Evolutionary conservation across 2,888 invertebrate species (phyloP), one percentile per base, ranked within the genome.

Genomic region (Frankliniella intonsa): DNA sequence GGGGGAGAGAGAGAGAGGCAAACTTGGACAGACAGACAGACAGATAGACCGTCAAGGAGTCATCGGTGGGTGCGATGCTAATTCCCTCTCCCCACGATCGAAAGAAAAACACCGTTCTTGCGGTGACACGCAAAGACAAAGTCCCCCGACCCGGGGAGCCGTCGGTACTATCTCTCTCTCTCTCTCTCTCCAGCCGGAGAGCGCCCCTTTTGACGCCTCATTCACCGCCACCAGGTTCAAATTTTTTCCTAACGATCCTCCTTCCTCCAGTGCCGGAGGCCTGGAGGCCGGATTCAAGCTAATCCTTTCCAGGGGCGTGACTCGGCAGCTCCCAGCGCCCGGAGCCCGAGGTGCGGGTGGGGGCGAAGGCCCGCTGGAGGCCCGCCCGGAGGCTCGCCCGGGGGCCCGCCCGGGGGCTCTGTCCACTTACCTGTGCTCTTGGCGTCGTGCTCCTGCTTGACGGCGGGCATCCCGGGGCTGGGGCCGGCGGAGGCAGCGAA

Each of bases 401-500:
- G 51, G 51, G 51, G 51, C 51, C 12, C 51, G 51, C n/a, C n/a
- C n/a, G n/a, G n/a, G n/a, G 19, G 55, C 65, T 51, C 62, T 11
- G n/a, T 11, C 1, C 38, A 51, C 81, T 50, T 25, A 81, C 82
- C 82, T 80, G 80, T 81, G 25, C 22, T 50, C 76, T 83, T 82
- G 38, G 65, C 80, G 27, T 82, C 81, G 12, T 82, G 69, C 25
- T 81, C 80, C 62, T 80, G 82, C 62, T 51, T 51, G 69, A 80
- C 17, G 83, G 83, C 83, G 49, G 82, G 83, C 81, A 90, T 1
- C 87, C 90, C 84, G 88, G 90, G 86, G 88, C 90, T 0, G 87
- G 90, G 84, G 88, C 90, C 86, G 88, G 87, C 84, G 89, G 89
- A 85, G 84, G 88, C 86, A 84, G 85, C 22, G 87, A 88, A 80